Base-by-base conservation (phyloP, 1,140 invertebrate genomes). In the Drosophila nebulosa region DNA sequence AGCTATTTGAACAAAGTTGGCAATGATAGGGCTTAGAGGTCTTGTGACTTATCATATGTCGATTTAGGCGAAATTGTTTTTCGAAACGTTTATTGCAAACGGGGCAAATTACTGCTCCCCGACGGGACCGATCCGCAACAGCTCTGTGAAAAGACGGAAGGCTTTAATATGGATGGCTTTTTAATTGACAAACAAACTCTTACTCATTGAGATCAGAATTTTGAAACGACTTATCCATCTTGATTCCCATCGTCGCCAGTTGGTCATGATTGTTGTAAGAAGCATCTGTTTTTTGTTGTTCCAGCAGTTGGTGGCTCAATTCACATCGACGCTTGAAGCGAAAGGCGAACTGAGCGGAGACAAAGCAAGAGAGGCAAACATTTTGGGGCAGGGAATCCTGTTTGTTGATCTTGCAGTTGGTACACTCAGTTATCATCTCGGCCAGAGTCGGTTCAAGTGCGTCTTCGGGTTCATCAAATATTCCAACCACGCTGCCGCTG, bases 301-400 rank as follows among this genome's bases (percentile, higher is more conserved):
- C 39, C 16, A 46, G 18, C 39, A 46, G 10, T 46, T 46, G 39
- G 9, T 46, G 39, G 39, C 39, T 46, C 18, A 46, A 21, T 46
- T 46, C 39, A 18, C 39, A 46, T 46, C 39, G 39, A 46, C 39
- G 39, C 16, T 46, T 46, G 18, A 46, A 46, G 39, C 39, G 39
- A 46, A 46, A 46, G 39, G 39, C 39, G 39, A 46, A 46, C 39
- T 46, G 39, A 46, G 39, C 39, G 39, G 39, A 46, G 39, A 46
- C 39, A 46, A 46, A 46, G 39, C 39, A 46, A 21, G 39, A 46
- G 18, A 46, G 39, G 39, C 39, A 46, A 46, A 46, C 39, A 46
- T 46, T 46, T 46, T 46, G 39, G 39, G 39, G 39, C 39, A 46
- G 39, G 39, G 39, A 46, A 46, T 46, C 39, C 39, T 46, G 39